Evolutionary conservation across 2,797 vertebrate genomes (phyloP).

Genomic region (Myiothlypis chrysogaster): DNA sequence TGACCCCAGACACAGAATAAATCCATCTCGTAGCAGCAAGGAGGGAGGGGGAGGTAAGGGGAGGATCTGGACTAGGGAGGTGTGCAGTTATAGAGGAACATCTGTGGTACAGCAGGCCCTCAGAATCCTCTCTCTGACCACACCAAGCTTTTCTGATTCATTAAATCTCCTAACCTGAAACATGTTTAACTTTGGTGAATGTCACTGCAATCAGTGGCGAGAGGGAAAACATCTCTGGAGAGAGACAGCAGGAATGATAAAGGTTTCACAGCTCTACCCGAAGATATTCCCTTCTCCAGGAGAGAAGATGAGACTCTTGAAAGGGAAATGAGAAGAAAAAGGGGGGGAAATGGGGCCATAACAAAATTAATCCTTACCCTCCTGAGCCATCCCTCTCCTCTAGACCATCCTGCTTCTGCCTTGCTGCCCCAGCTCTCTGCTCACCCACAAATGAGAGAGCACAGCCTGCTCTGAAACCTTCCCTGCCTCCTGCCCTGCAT

Average conservation of each 20-base stretch:
- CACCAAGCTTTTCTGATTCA: constrained; percentile 33
- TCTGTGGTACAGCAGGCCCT: background rate
- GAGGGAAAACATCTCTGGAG: background rate
- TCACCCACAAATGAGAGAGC: background rate
- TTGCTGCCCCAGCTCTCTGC: background rate
- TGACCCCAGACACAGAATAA: constrained; percentile 54
- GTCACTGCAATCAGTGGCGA: background rate
- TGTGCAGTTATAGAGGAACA: background rate
- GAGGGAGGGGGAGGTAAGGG: background rate
- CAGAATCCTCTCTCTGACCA: background rate
- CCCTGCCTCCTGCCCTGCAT: background rate
- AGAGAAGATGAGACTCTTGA: background rate
- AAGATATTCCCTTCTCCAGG: background rate
- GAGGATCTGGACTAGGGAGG: background rate
- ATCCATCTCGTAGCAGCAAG: background rate
- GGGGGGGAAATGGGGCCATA: background rate
- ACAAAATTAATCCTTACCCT: background rate
- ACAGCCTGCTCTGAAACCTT: background rate
- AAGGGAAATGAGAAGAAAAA: background rate
- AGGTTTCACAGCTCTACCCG: background rate
- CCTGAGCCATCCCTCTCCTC: background rate
- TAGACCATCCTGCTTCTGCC: background rate
- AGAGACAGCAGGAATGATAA: constrained; percentile 26
- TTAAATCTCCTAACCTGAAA: constrained; percentile 16
- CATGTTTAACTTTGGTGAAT: constrained; percentile 18